Evolutionary conservation across 1,140 invertebrate species (phyloP), one percentile per base, ranked within the genome.

Genomic region (Euglossa dilemma): DNA sequence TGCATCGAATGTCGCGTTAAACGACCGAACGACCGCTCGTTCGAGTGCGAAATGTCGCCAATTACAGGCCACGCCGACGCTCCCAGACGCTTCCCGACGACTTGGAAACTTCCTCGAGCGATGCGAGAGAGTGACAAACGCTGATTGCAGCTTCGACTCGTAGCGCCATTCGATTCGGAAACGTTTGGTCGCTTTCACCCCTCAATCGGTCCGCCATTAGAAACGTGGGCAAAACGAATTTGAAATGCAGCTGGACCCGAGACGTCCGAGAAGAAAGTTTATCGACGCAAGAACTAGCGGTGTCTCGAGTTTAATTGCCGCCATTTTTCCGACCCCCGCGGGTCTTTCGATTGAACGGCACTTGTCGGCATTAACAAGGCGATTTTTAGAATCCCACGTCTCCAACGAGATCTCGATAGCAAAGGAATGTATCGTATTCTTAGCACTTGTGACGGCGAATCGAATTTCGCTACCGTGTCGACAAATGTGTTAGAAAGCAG

Each of bases 161-260:
- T 64, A 69, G 52, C n/a, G 16, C 52, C 5, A 18, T 64, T 61
- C 43, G 54, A 77, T 74, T 50, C 57, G 28, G 57, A 45, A 52
- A 45, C n/a, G 69, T 23, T 64, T 43, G 56, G n/a, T 25, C 71
- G 87, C 87, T 88, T 88, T 88, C 86, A 88, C 83, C 84, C 86
- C 82, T 50, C 70, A 64, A 59, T 67, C 71, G 79, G 57, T 76
- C 83, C 61, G 74, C 63, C 70, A 59, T 71, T 85, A 79, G 81
- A 77, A 84, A 87, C 63, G 28, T 54, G 67, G 4, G 45, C 63
- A 64, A 81, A 59, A 63, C 71, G 56, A 80, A 74, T 75, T 6
- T 59, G 50, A n/a, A 83, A 56, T 3, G 50, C 25, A 0, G 43
- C 64, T 25, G 43, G 52, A 57, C 57, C 56, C 25, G 28, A 77